Conservation (phyloP, 2,113 vertebrate genomes). For the Pelecanus crispus region DNA sequence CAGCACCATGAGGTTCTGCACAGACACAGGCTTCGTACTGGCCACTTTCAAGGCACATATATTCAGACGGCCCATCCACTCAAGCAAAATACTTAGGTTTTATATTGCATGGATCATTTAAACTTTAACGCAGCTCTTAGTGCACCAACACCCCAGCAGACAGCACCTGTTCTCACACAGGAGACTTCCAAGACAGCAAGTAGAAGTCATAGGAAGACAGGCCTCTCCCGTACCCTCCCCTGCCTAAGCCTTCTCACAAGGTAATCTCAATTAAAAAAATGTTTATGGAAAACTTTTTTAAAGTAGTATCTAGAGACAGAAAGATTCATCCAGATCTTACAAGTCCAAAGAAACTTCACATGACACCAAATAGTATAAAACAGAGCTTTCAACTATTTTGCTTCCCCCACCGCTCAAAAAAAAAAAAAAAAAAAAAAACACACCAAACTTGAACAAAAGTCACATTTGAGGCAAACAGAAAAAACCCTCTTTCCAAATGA, state of each 20-base stretch:
- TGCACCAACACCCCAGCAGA: neutral
- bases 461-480: neutral
- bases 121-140: neutral
- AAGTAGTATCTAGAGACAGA: neutral
- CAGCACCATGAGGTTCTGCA: fast-evolving
- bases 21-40: fast-evolving
- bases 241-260: neutral
- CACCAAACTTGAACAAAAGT: neutral
- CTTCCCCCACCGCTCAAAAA: neutral
- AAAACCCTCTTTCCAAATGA: neutral
- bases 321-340: neutral
- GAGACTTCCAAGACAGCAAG: neutral
- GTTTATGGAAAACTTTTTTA: neutral
- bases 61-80: neutral
- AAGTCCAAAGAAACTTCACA: neutral
- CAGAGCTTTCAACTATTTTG: neutral
- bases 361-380: neutral
- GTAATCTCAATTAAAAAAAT: neutral
- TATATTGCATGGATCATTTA: neutral
- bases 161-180: neutral
- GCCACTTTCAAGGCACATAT: neutral
- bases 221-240: neutral
- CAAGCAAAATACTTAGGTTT: neutral
- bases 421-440: too few relatives aligned
- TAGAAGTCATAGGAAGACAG: neutral